These are phyloP conservation scores for Suncus etruscus DNA, from an alignment of 2,113 vertebrate genomes.

Conservation along the genomic window DNA sequence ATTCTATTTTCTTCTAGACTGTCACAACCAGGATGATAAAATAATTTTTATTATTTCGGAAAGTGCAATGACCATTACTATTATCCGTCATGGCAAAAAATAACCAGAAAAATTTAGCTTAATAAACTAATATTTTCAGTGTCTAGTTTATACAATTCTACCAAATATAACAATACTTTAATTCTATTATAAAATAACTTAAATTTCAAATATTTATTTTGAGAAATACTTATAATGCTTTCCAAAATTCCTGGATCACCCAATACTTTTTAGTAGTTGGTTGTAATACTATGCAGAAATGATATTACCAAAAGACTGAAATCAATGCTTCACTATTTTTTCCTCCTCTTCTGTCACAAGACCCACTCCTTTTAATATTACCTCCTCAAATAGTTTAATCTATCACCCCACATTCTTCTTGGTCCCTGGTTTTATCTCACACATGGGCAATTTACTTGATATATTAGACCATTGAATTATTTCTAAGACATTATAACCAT, in stretches of 20 bases:
- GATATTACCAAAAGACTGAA: neutral
- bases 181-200: neutral
- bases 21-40: neutral
- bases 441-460: conserved; percentile 73
- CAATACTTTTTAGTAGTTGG: neutral
- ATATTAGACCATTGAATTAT: conserved; percentile 41
- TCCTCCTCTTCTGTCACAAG: neutral
- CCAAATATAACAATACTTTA: neutral
- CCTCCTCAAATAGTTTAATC: conserved; percentile 54
- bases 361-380: conserved; percentile 46
- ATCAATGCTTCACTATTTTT: neutral
- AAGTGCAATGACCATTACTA: neutral
- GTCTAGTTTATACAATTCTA: neutral
- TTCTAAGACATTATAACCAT: conserved; percentile 36
- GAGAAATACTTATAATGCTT: neutral
- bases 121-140: neutral
- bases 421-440: conserved; percentile 41
- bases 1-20: neutral
- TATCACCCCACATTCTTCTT: conserved; percentile 20
- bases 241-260: neutral
- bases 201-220: neutral
- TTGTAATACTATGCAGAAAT: neutral
- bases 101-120: neutral
- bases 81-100: neutral
- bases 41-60: neutral